Evolutionary conservation across 2,113 vertebrate species (phyloP), one percentile per base, ranked within the genome.

Genomic region (Chaetodon trifascialis): DNA sequence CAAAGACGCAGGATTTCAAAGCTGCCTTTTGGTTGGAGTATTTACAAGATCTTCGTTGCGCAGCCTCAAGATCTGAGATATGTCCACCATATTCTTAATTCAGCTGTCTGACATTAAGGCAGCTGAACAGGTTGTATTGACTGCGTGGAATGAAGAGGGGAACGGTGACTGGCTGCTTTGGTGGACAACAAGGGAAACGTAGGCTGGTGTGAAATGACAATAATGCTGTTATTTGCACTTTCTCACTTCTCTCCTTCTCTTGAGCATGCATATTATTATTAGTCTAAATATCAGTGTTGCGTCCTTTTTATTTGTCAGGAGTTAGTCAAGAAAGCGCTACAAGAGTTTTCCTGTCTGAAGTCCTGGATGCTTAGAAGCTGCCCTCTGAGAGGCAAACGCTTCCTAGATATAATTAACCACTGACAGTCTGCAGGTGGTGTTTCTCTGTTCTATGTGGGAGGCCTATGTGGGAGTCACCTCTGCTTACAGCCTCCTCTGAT

Each of bases 121-220:
- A 73, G 55, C 30, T 17, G 62, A 83, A 73, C 70, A 80, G 64
- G 66, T 72, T 85, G 85, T 71, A 68, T 86, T 62, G 77, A 76
- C 49, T 82, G 73, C 63, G 56, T 72, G 68, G 82, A 87, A 76
- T 54, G 62, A 80, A 81, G 83, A 75, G 40, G 60, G 73, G 58
- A 90, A 63, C 0, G 12, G 58, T 84, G 82, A 89, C 84, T 90
- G 82, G 55, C 73, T 91, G 84, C 73, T 66, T 81, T n/a, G 23
- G 84, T 80, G 78, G 86, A 89, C 85, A 80, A 79, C 68, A 81
- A 88, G 65, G 81, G 74, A 88, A 73, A 87, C 49, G 88, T 92
- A 85, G 91, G 88, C 79, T 88, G 87, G 92, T 90, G 90, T 85
- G 86, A 93, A 88, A 65, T 79, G 80, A 87, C 84, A 92, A 74